Conservation (phyloP, 2,888 invertebrate genomes). For the Charanyca ferruginea region DNA sequence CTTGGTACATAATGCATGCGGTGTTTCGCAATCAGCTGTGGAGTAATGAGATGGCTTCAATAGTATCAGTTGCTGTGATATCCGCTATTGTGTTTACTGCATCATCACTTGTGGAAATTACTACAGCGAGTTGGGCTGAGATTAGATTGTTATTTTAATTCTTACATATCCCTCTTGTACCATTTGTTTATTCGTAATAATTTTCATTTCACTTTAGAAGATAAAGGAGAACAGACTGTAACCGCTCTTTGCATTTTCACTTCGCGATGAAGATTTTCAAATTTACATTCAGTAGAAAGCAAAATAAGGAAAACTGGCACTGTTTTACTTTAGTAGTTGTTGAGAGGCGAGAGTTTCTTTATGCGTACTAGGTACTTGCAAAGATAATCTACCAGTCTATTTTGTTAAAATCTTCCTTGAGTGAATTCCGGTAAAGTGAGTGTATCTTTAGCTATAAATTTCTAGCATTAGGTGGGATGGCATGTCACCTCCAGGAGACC, state of each 20-base stretch:
- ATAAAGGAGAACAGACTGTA: slow-evolving; percentile 25
- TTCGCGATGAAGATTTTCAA: slow-evolving; percentile 29
- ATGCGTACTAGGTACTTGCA: neutral
- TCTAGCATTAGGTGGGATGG: too few species aligned
- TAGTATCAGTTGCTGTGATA: slow-evolving; percentile 71
- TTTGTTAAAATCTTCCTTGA: neutral
- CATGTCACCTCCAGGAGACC: too few species aligned
- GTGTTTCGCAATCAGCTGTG: slow-evolving; percentile 78
- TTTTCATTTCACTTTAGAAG: slow-evolving; percentile 15
- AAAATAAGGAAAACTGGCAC: slow-evolving; percentile 9
- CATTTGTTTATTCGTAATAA: slow-evolving; percentile 22
- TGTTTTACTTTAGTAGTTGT: slow-evolving; percentile 9
- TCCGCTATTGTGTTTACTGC: slow-evolving; percentile 52
- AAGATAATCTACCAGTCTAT: neutral
- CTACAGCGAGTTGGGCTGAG: slow-evolving; percentile 9
- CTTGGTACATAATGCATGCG: slow-evolving; percentile 76
- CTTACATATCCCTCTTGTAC: slow-evolving; percentile 5
- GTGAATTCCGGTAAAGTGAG: neutral
- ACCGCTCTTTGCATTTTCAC: slow-evolving; percentile 34
- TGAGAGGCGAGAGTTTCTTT: neutral
- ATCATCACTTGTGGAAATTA: slow-evolving; percentile 40
- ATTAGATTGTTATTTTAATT: slow-evolving; percentile 38
- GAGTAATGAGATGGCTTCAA: slow-evolving; percentile 82
- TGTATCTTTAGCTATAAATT: too few species aligned
- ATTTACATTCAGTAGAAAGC: slow-evolving; percentile 32